Conservation (phyloP, 1,140 invertebrate genomes). For the Bradynema listronoti region DNA sequence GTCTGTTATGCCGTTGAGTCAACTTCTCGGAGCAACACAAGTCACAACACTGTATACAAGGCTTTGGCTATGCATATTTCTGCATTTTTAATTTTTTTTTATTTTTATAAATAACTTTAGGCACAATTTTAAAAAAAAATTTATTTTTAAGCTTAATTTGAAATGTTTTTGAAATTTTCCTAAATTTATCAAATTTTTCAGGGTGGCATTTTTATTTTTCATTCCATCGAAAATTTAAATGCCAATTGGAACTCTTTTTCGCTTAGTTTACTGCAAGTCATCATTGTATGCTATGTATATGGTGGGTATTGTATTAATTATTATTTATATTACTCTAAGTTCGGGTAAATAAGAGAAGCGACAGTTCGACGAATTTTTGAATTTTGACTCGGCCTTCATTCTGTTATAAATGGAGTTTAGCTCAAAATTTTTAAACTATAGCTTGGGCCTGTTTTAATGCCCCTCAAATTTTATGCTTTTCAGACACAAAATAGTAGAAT, state of each 20-base stretch:
- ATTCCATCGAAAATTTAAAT: conserved; percentile 53
- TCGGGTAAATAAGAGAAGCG: neutral
- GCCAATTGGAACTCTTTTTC: conserved; percentile 57
- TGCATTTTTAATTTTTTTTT: no score
- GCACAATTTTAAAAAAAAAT: no score
- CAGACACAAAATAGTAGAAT: no score
- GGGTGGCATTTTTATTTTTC: conserved; percentile 55
- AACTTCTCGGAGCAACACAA: no score
- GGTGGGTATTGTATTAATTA: conserved; percentile 18
- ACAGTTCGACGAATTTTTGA: neutral
- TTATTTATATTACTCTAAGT: conserved; percentile 1
- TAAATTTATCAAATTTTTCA: conserved; percentile 12
- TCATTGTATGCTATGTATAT: conserved; percentile 51
- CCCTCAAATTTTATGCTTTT: no score
- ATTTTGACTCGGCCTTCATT: neutral
- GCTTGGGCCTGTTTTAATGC: no score
- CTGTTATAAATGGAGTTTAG: neutral
- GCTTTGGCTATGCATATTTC: no score
- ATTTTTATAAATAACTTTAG: no score
- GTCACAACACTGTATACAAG: no score
- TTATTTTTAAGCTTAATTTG: conserved; percentile 7
- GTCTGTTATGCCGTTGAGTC: no score
- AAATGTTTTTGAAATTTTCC: conserved; percentile 19
- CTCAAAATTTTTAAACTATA: neutral
- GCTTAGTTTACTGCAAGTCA: conserved; percentile 35